Base-by-base conservation (phyloP, 2,888 invertebrate genomes). In the Bombylius discolor region DNA sequence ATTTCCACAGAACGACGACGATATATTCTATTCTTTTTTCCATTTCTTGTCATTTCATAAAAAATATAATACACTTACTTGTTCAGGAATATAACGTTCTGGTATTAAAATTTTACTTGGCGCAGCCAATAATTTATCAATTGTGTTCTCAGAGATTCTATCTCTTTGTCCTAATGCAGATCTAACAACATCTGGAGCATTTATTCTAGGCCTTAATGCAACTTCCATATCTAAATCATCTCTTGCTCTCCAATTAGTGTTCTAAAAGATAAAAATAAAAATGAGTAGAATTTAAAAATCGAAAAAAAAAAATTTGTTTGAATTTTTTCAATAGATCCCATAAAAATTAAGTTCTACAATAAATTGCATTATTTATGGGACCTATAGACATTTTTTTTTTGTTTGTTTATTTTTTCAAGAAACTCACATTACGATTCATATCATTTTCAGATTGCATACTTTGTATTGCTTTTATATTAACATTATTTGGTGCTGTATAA, bases 91-190 rank as follows among this genome's bases (percentile, higher is more conserved):
- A 67, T 94, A 94, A 62, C 94, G 80, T 75, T 94, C 93, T 0
- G 94, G 94, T 65, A 94, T 94, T 59, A 86, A 78, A 63, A 94
- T 93, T 77, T 93, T 93, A 71, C 87, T 87, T 13, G 94, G 94
- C 14, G 90, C 87, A 51, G 88, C 87, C 42, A 94, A 76, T 65
- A 94, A 77, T 69, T 84, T 86, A 70, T 94, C 94, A 62, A 94
- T 93, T 50, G 92, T 89, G 63, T 81, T 83, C 66, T 84, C 83
- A 3, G 74, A 74, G 56, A 76, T 72, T 60, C 76, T 74, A 59
- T 77, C 77, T 14, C 72, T 70, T 61, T 74, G 75, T 1, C 79
- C 79, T 59, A 90, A 70, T 1, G 92, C 90, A 0, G 91, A 91
- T 47, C 90, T 80, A 5, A 92, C 91, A 47, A 92, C 89, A 71